Evolutionary conservation across 2,888 invertebrate genomes (phyloP).

Genomic region (Euzophera pinguis): DNA sequence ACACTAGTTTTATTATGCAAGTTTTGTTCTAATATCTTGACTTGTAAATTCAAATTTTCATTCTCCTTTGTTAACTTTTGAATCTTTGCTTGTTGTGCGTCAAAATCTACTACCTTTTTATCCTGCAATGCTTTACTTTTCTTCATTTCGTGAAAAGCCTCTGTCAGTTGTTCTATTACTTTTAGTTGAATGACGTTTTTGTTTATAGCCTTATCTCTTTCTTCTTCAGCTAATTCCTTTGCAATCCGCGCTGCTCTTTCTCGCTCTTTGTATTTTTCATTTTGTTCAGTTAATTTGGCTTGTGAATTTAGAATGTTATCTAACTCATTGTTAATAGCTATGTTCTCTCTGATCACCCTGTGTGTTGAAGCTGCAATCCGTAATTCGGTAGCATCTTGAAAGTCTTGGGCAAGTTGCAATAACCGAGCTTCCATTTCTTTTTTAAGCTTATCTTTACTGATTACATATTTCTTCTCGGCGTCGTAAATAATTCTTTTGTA

Average conservation of each 20-base stretch:
- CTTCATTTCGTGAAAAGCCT: slow-evolving; percentile 76
- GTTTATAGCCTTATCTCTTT: slow-evolving; percentile 82
- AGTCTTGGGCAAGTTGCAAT: slow-evolving; percentile 89
- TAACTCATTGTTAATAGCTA: slow-evolving; percentile 88
- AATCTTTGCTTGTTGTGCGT: slow-evolving; percentile 58
- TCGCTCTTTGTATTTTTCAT: slow-evolving; percentile 78
- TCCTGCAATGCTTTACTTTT: slow-evolving; percentile 62
- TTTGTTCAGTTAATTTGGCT: slow-evolving; percentile 81
- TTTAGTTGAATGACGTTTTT: slow-evolving; percentile 82
- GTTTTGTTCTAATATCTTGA: slow-evolving; percentile 77
- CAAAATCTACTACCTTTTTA: slow-evolving; percentile 60
- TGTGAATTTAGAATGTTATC: slow-evolving; percentile 83
- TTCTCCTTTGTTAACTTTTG: slow-evolving; percentile 64
- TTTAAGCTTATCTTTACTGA: slow-evolving; percentile 89
- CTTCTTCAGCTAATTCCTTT: slow-evolving; percentile 78
- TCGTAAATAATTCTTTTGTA: slow-evolving; percentile 90
- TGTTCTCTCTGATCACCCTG: slow-evolving; percentile 90
- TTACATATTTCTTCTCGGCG: slow-evolving; percentile 86
- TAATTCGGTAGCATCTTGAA: slow-evolving; percentile 90
- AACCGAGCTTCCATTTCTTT: slow-evolving; percentile 92
- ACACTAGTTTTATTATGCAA: slow-evolving; percentile 73
- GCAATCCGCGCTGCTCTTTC: slow-evolving; percentile 77
- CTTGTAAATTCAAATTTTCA: slow-evolving; percentile 63
- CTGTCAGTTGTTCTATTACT: slow-evolving; percentile 82
- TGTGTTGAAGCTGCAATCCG: slow-evolving; percentile 94